Evolutionary conservation across 2,113 vertebrate species (phyloP).

Genomic region (Dendrocopos noguchii): DNA sequence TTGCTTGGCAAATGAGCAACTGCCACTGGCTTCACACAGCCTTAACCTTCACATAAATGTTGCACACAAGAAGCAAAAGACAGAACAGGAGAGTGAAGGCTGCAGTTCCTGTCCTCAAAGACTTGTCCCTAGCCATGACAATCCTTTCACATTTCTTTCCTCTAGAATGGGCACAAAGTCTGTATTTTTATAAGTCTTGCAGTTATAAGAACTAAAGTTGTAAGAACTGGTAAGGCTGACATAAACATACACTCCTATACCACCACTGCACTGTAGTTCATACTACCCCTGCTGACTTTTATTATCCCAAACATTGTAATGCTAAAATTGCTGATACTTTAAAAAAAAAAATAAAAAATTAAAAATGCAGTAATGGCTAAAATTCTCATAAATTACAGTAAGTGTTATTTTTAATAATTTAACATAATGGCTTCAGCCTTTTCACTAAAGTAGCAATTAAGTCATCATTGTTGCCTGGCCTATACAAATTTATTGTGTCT

Average conservation of each 20-base stretch:
- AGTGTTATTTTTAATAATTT: slow-evolving; percentile 77
- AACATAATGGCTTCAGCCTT: slow-evolving; percentile 68
- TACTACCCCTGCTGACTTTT: slow-evolving; percentile 28
- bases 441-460: slow-evolving; percentile 76
- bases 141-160: not conserved
- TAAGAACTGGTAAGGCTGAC: not conserved
- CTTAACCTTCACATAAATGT: not conserved
- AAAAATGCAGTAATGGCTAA: slow-evolving; percentile 35
- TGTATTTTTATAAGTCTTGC: not conserved
- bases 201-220: not conserved
- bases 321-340: slow-evolving; percentile 33
- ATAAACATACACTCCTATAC: not conserved
- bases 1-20: not conserved
- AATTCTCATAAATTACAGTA: slow-evolving; percentile 67
- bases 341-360: not conserved
- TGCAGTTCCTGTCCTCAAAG: not conserved
- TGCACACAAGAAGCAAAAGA: not conserved
- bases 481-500: slow-evolving; percentile 66
- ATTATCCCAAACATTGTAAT: slow-evolving; percentile 24
- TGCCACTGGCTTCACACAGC: not conserved
- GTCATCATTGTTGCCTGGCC: slow-evolving; percentile 59
- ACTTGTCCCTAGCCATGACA: not conserved
- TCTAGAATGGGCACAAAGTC: not conserved
- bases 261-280: not conserved
- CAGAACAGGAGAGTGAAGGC: not conserved